Percentiles rank a stretch among this genome's conserved stretches.
Conservation (phyloP, 2,797 vertebrate species). For the Alca torda region DNA sequence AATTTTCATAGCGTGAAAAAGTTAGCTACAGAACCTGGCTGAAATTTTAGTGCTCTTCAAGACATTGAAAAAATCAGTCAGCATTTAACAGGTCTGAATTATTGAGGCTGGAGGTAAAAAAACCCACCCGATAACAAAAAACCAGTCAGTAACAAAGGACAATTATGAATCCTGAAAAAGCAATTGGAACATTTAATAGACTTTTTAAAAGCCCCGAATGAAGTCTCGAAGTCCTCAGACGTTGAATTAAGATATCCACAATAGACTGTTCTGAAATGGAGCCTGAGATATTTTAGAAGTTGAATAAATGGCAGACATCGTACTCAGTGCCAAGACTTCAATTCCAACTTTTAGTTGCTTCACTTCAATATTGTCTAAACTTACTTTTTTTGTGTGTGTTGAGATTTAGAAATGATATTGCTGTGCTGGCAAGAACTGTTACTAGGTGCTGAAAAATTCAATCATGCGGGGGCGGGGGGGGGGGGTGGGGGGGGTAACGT, state of each 20-base stretch:
- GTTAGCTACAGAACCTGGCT: not conserved
- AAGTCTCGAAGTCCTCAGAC: conserved; percentile 18
- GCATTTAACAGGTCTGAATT: not conserved
- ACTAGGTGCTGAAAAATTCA: conserved; percentile 57
- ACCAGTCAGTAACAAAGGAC: not conserved
- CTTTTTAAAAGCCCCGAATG: not conserved
- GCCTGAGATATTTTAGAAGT: not conserved
- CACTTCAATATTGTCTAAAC: conserved; percentile 52
- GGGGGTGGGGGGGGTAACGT: not conserved
- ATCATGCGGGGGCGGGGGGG: not conserved
- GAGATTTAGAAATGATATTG: conserved; percentile 35
- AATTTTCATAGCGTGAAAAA: not conserved
- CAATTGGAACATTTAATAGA: conserved; percentile 47
- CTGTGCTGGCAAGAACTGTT: conserved; percentile 49
- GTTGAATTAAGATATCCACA: conserved; percentile 29
- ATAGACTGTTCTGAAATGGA: not conserved
- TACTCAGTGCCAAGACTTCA: conserved; percentile 21
- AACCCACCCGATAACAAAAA: not conserved
- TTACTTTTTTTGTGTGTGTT: not conserved
- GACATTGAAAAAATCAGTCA: not conserved
- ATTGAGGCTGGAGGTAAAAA: not conserved
- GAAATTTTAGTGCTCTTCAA: not conserved
- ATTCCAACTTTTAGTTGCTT: conserved; percentile 19
- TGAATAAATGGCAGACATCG: not conserved
- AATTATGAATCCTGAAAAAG: conserved; percentile 36